phyloP scores from a whole-genome alignment of 2,113 vertebrate species.

The Scortum barcoo region DNA sequence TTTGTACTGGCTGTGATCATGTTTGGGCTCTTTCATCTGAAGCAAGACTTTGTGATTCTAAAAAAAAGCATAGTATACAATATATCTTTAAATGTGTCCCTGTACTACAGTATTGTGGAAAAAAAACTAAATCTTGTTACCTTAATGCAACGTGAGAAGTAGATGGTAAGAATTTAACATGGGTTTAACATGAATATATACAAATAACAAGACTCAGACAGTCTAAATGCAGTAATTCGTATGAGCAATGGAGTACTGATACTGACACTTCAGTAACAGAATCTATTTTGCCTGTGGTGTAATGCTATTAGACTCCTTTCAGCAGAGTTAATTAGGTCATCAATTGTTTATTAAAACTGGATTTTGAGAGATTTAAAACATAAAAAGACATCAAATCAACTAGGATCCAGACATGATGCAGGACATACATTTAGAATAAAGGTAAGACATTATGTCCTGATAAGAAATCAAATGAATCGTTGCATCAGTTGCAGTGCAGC shows the following conservation, averaged over 20 bases:
- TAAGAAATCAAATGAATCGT: neutral
- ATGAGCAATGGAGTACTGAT: neutral
- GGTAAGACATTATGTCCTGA: too few relatives aligned
- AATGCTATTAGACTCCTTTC: neutral
- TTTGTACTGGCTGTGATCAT: conserved; percentile 56
- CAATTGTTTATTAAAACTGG: neutral
- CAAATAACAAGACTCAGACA: neutral
- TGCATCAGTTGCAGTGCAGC: neutral
- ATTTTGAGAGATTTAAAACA: neutral
- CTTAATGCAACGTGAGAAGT: neutral
- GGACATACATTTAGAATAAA: neutral
- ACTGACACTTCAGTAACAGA: neutral
- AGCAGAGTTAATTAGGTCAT: neutral
- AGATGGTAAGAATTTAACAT: neutral
- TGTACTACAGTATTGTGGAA: neutral
- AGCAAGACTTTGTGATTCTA: conserved; percentile 5
- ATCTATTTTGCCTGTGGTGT: neutral
- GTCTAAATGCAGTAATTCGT: neutral
- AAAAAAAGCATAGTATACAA: neutral
- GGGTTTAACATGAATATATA: neutral
- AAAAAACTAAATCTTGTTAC: neutral
- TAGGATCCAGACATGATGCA: neutral
- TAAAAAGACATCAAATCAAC: neutral
- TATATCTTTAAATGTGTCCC: neutral
- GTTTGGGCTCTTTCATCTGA: conserved; percentile 44